Evolutionary conservation across 2,888 invertebrate genomes (phyloP).

Genomic region (Exocentrus adspersus): DNA sequence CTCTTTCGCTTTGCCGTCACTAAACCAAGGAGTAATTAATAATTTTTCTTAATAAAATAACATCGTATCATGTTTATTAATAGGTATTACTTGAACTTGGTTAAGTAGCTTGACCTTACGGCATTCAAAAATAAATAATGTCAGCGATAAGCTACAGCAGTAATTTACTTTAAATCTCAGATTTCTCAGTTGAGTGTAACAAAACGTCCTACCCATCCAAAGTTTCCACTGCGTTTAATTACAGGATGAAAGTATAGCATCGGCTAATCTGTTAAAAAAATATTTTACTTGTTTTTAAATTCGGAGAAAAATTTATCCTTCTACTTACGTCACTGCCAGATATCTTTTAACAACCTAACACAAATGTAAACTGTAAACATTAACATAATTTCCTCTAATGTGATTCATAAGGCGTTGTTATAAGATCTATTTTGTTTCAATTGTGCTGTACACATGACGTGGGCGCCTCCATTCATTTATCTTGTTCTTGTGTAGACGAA

Average conservation of each 20-base stretch:
- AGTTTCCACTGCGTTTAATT: no score
- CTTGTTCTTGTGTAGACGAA: neutral
- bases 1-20: no score
- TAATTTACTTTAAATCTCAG: neutral
- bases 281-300: no score
- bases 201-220: neutral
- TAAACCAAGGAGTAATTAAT: no score
- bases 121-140: neutral
- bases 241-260: no score
- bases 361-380: no score
- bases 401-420: neutral
- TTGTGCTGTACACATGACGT: neutral
- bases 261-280: no score
- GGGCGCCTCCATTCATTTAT: constrained; percentile 20
- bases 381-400: neutral
- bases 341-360: no score
- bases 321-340: no score
- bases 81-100: neutral
- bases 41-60: no score
- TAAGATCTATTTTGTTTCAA: constrained; percentile 9
- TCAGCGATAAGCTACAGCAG: neutral
- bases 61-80: neutral
- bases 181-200: neutral
- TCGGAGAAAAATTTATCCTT: no score
- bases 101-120: neutral